These are phyloP conservation scores for Cololabis saira DNA, from an alignment of 2,113 vertebrate species.

Conservation along the genomic window DNA sequence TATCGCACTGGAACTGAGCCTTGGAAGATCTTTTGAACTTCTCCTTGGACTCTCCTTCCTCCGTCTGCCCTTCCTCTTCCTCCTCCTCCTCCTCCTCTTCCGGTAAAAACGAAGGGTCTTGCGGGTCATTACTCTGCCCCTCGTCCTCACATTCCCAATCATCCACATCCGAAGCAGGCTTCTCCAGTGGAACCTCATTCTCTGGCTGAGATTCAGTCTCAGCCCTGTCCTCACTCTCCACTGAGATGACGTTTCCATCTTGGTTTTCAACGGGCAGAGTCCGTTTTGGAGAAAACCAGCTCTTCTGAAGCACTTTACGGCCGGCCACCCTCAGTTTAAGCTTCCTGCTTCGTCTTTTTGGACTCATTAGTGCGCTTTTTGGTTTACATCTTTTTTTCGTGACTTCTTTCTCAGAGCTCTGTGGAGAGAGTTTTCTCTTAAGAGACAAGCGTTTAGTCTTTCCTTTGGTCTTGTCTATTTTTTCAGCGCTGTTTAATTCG, in stretches of 20 bases:
- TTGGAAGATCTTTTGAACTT: slow-evolving; percentile 67
- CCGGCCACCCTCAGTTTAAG: slow-evolving; percentile 82
- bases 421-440: slow-evolving; percentile 31
- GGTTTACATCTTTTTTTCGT: slow-evolving; percentile 6
- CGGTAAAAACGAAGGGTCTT: slow-evolving; percentile 40
- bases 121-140: slow-evolving; percentile 49
- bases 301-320: slow-evolving; percentile 83
- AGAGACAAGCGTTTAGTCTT: neutral
- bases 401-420: slow-evolving; percentile 15
- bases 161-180: neutral
- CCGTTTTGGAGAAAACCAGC: slow-evolving; percentile 67
- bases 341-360: slow-evolving; percentile 74
- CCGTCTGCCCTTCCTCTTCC: neutral
- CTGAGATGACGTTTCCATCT: neutral
- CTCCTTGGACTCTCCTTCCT: slow-evolving; percentile 52
- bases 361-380: slow-evolving; percentile 38
- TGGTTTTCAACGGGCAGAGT: slow-evolving; percentile 20
- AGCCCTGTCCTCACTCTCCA: slow-evolving; percentile 1
- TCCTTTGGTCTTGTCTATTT: neutral
- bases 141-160: slow-evolving; percentile 60
- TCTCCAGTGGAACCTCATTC: neutral
- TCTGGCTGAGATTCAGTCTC: slow-evolving; percentile 7
- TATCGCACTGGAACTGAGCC: slow-evolving; percentile 85
- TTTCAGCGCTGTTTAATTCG: neutral
- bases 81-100: slow-evolving; percentile 38